A percentile compares a stretch with the other conserved stretches of the same genome.
phyloP scores from a whole-genome alignment of 2,113 vertebrate genomes.

The Syrmaticus mikado region DNA sequence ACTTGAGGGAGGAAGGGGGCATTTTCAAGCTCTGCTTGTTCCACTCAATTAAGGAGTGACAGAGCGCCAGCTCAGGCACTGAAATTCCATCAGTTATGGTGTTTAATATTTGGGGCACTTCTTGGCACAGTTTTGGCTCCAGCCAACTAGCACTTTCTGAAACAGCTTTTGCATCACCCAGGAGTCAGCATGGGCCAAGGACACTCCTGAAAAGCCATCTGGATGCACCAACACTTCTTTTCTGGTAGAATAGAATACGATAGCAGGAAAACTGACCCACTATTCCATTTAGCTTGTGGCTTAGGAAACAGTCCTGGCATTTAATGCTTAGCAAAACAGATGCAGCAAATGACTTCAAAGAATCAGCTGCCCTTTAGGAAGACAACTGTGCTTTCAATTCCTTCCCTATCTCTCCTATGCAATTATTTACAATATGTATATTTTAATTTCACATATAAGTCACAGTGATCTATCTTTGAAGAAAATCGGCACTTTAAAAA shows the following conservation, averaged over 20 bases:
- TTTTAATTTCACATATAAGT: background rate
- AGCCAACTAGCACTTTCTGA: background rate
- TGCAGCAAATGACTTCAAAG: background rate
- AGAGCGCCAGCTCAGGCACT: background rate
- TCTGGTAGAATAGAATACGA: background rate
- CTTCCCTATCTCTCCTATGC: background rate
- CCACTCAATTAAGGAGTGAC: background rate
- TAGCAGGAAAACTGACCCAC: background rate
- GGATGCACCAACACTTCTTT: background rate
- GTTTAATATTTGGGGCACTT: background rate
- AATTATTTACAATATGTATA: background rate
- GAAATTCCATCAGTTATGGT: background rate
- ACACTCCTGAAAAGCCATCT: background rate
- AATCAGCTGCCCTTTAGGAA: background rate
- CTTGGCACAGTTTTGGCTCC: background rate
- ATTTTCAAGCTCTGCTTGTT: background rate
- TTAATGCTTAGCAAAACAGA: background rate
- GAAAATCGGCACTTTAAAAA: background rate
- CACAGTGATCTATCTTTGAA: background rate
- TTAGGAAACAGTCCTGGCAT: background rate
- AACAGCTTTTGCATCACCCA: background rate
- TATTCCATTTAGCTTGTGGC: background rate
- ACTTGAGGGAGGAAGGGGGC: background rate
- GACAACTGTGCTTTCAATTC: background rate
- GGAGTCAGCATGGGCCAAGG: background rate